phyloP scores from a whole-genome alignment of 2,797 vertebrate species.

The Notamacropus eugenii region DNA sequence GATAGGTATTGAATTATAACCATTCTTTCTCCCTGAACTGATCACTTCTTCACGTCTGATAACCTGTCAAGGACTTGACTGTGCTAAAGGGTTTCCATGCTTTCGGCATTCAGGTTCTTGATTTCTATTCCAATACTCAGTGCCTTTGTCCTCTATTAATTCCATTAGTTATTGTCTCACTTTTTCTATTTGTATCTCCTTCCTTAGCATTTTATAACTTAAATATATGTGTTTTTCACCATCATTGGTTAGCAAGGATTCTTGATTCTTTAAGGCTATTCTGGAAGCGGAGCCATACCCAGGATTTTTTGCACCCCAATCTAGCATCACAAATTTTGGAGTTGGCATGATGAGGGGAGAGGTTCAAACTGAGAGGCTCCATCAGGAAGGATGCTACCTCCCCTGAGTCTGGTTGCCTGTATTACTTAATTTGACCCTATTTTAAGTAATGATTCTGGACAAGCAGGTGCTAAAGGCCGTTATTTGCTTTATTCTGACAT shows the following conservation, averaged over 20 bases:
- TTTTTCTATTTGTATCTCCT: neutral
- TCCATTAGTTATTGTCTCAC: neutral
- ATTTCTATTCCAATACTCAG: neutral
- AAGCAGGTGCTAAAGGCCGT: neutral
- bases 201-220: neutral
- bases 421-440: neutral
- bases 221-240: neutral
- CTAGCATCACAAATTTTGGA: neutral
- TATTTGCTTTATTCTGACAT: neutral
- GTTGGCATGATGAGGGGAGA: neutral
- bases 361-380: neutral
- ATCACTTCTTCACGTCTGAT: neutral
- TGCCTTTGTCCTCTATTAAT: neutral
- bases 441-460: neutral
- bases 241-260: neutral
- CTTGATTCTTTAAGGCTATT: neutral
- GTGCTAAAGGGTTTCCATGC: neutral
- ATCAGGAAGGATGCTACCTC: neutral
- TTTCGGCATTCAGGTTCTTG: neutral
- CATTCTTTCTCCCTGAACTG: neutral
- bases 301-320: neutral
- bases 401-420: neutral
- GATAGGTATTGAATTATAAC: slow-evolving; percentile 31
- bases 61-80: neutral
- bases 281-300: neutral